Evolutionary conservation across 2,113 vertebrate genomes (phyloP), one percentile per base, ranked within the genome.

Genomic region (Odontesthes bonariensis): DNA sequence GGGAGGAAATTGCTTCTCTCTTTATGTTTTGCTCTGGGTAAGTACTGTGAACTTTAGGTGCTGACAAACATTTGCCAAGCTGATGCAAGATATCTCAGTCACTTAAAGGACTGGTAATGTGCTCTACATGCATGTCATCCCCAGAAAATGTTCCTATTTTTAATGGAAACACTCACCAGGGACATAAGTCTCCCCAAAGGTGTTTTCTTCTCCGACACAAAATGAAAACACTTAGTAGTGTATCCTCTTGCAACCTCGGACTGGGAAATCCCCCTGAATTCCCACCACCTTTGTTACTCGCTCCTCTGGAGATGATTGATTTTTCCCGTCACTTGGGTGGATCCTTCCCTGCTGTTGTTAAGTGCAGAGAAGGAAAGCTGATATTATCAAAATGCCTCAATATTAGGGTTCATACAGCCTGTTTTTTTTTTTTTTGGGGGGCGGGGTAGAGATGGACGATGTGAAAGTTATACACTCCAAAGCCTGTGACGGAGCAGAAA

Each of bases 211-310:
- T 69, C 73, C 74, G 80, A 84, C 73, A 67, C 11, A 61, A 75
- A 75, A 56, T 22, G 44, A 75, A 79, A 75, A 74, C 77, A 60
- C 73, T 85, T 83, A 83, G 81, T 77, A 82, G 73, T 69, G 67
- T 83, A 83, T 89, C 84, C 89, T 90, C 75, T 84, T 77, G 65
- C 82, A 87, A 75, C 81, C 80, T 81, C 64, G 49, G 60, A 63
- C 42, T 77, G 84, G 88, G 86, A 91, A 92, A 87, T 65, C 84
- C 89, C 85, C 87, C 77, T 20, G 47, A 88, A 89, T 86, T 85
- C 86, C 88, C 74, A 40, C 73, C 71, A 83, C 72, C 82, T 87
- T 83, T 80, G 81, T 79, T 54, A 53, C 68, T 61, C 58, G 72
- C 59, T 64, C 52, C 65, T 67, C 57, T 38, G 55, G 74, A 76